These are phyloP conservation scores for Heliocidaris erythrogramma DNA, from an alignment of 35 echinoderm and acorn worm species.

Conservation along the genomic window DNA sequence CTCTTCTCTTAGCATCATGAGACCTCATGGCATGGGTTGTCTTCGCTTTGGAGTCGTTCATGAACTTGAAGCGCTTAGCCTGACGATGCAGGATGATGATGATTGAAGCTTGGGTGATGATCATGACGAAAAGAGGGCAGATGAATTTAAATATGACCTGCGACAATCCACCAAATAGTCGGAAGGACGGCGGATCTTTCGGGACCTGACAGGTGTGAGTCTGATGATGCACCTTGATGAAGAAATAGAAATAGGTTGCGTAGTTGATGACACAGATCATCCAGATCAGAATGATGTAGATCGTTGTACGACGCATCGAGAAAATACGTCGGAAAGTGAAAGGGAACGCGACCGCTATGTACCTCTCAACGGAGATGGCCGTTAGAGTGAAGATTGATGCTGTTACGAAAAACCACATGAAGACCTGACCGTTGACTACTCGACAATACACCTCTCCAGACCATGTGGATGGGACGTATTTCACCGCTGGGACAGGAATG, in stretches of 20 bases:
- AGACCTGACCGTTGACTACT: conserved; percentile 51
- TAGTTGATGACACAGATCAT: background rate
- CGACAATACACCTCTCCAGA: conserved; percentile 63
- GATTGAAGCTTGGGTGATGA: background rate
- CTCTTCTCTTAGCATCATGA: background rate
- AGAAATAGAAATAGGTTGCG: background rate
- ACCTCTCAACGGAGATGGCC: conserved; percentile 61
- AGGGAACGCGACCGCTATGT: conserved; percentile 71
- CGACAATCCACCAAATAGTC: background rate
- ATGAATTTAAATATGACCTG: conserved; percentile 19
- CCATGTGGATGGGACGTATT: background rate
- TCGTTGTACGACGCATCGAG: background rate
- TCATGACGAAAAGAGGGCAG: conserved; percentile 21
- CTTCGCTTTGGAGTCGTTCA: background rate
- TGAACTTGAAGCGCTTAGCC: background rate
- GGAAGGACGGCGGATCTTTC: background rate
- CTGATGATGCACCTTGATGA: background rate
- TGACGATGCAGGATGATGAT: background rate
- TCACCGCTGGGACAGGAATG: conserved; percentile 40
- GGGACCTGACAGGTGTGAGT: background rate
- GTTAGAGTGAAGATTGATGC: conserved; percentile 71
- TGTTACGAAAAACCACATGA: conserved; percentile 68
- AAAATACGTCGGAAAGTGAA: conserved; percentile 63
- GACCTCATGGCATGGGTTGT: background rate
- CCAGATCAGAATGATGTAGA: conserved; percentile 17